Evolutionary conservation across 2,888 invertebrate species (phyloP).

Genomic region (Caenorhabditis macrosperma): DNA sequence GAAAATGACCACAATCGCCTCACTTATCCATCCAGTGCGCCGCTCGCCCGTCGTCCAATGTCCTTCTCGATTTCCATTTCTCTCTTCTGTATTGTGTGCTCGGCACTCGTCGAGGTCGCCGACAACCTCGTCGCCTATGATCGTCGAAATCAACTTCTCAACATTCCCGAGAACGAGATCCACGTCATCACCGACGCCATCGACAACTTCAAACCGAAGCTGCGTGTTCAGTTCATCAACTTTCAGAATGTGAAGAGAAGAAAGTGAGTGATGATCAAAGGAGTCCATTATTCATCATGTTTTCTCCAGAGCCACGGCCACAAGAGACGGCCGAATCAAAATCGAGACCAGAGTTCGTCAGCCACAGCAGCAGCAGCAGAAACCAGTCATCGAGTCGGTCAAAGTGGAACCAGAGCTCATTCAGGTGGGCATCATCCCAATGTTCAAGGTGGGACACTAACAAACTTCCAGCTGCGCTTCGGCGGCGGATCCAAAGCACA

Average conservation of each 20-base stretch:
- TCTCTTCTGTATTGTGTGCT: constrained; percentile 15
- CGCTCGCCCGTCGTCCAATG: constrained; percentile 9
- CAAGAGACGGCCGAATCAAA: constrained; percentile 33
- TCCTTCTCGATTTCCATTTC: constrained; percentile 39
- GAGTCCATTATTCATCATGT: not conserved
- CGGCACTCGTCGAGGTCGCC: constrained; percentile 6
- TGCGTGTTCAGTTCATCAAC: constrained; percentile 47
- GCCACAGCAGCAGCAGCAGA: constrained; percentile 28
- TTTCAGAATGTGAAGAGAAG: constrained; percentile 48
- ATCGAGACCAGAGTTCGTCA: constrained; percentile 30
- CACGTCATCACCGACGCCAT: constrained; percentile 54
- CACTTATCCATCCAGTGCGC: constrained; percentile 2
- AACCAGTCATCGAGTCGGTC: constrained; percentile 40
- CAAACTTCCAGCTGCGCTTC: constrained; percentile 44
- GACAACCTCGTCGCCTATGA: constrained; percentile 56
- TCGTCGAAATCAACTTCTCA: constrained; percentile 43
- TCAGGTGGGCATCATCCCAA: constrained; percentile 22
- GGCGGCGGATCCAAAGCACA: constrained; percentile 56
- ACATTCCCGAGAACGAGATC: constrained; percentile 55
- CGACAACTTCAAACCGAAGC: constrained; percentile 52
- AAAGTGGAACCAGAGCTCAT: constrained; percentile 41
- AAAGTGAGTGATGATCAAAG: constrained; percentile 30
- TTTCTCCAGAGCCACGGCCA: constrained; percentile 32
- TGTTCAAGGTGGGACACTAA: not conserved
- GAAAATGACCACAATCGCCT: constrained; percentile 39